Evolutionary conservation across 2,888 invertebrate genomes (phyloP), one percentile per base, ranked within the genome.

Genomic region (Thyatira batis): DNA sequence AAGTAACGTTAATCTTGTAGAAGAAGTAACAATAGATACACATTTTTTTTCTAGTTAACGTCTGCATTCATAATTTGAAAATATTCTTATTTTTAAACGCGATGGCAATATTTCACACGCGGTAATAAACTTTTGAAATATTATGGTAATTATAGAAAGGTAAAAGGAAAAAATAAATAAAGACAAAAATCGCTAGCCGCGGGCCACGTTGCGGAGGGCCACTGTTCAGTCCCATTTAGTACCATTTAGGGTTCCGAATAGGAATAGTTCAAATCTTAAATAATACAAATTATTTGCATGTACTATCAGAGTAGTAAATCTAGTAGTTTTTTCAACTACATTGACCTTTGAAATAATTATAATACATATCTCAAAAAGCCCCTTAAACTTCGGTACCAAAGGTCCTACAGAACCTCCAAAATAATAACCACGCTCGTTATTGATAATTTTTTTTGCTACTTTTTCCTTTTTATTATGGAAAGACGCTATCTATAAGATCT

Each of bases 151-250:
- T 87, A 85, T 80, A 82, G 80, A 81, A 82, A 80, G 76, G 65
- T 59, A 80, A 76, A 82, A 75, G 65, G 69, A 79, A 77, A 78
- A 80, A 82, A 79, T 73, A 77, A 80, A 82, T 78, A 76, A 76
- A 80, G 78, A 80, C 78, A 69, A 84, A 84, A 85, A 83, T 83
- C 75, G 75, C 71, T 76, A 67, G 85, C 87, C 82, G 43, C 51
- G 20, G 79, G 91, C 78, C 49, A 67, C 78, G 60, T 67, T 70
- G 82, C 55, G 83, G 86, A 84, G 85, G 89, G 89, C 91, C 91
- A 91, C 90, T 85, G 88, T 89, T 85, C 79, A 77, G 77, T 69
- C 70, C 80, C 77, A 80, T 84, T 87, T 80, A 79, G 73, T 74
- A 74, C 68, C 70, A 80, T 82, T 82, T 67, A 54, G 57, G 46